Base-by-base conservation (phyloP, 2,797 vertebrate genomes). In the Sebastes jordani region DNA sequence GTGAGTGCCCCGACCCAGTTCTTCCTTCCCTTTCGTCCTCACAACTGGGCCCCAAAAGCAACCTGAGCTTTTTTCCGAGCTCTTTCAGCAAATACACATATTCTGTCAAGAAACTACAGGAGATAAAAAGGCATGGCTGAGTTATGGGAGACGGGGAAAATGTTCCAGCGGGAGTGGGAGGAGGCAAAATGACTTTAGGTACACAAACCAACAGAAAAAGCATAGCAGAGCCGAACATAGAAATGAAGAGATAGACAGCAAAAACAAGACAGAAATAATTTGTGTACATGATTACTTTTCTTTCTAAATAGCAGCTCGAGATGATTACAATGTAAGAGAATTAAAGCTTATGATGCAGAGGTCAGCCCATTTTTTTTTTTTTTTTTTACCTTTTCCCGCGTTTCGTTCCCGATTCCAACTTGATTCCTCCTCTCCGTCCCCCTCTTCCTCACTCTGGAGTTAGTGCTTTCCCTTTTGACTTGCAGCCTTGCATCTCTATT, bases 331-430 rank as follows among this genome's bases (percentile, higher is more conserved):
- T 29, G 74, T 18, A 77, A 87, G 62, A 85, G 59, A 89, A 91
- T 88, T 89, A 82, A 83, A 87, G 85, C 59, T 78, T 71, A 65
- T 70, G 68, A 87, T 82, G 42, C 61, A 81, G 30, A 76, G 86
- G 72, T 89, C 63, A 75, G 63, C 78, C 67, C 64, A 7, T 29
- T 30, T 29, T 65, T 7, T 54, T 67, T 54, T 23, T 84, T 85
- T 74, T 82, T 78, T 85, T 88, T 91, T 92, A 91, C 90, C 88
- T 93, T 92, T 92, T 94, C 89, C 87, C 63, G 76, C 61, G 82
- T 85, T 93, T 91, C 73, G 74, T 83, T 83, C 72, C 80, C 36
- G 83, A 86, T 87, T 91, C 86, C 91, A 91, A 89, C 86, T 92
- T 90, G 90, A 90, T 84, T 92, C 81, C 78, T 90, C 83, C 80